Percentiles rank a stretch among this genome's conserved stretches.
phyloP scores from a whole-genome alignment of 2,888 invertebrate genomes.

The Vannuccia rotundouncinata region DNA sequence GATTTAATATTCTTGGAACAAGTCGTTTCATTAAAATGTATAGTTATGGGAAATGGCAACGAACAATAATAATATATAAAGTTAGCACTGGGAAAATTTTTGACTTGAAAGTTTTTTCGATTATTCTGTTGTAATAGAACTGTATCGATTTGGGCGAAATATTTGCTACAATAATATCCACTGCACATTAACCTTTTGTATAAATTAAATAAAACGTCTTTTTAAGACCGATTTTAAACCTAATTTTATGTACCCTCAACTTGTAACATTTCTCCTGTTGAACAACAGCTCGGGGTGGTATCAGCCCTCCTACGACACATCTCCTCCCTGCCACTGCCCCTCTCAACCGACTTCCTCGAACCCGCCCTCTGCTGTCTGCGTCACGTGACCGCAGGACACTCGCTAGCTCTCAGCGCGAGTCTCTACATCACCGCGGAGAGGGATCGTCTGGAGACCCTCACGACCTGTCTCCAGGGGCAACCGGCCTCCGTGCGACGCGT shows the following conservation, averaged over 20 bases:
- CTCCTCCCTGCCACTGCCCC: neutral
- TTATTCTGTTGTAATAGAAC: too few species aligned
- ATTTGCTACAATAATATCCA: too few species aligned
- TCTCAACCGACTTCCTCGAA: neutral
- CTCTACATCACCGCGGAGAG: neutral
- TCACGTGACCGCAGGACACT: neutral
- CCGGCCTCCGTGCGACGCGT: conserved; percentile 1
- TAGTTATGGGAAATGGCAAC: too few species aligned
- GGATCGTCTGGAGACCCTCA: neutral
- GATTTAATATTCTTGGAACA: too few species aligned
- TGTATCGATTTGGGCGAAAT: too few species aligned
- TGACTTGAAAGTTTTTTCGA: too few species aligned
- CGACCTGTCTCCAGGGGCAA: neutral
- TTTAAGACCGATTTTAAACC: neutral
- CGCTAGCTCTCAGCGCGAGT: neutral
- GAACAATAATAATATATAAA: too few species aligned
- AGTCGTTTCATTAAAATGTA: too few species aligned
- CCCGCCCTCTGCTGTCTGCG: conserved; percentile 3
- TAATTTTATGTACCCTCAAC: neutral
- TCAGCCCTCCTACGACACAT: neutral
- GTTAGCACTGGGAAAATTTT: too few species aligned
- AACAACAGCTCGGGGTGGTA: neutral
- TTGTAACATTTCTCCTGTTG: neutral
- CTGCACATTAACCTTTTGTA: too few species aligned
- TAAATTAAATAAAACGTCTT: too few species aligned